Base-by-base conservation (phyloP, 2,888 invertebrate genomes). In the Eupithecia tripunctaria region DNA sequence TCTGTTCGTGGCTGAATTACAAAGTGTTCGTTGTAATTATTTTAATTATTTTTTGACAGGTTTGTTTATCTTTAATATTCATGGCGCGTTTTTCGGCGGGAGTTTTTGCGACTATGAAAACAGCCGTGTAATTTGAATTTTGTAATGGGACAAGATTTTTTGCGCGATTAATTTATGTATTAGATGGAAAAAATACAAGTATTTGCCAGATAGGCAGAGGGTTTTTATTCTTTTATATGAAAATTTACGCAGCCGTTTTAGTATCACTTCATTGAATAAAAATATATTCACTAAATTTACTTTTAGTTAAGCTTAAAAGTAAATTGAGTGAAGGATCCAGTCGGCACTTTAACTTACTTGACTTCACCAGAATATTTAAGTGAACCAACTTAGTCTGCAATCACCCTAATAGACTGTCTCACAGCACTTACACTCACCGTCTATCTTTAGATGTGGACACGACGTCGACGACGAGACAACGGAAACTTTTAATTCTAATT, bases 31-130 rank as follows among this genome's bases (percentile, higher is more conserved):
- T 64, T 72, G 76, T 82, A 81, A 83, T 80, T 82, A 60, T 73
- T 68, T 59, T 68, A 74, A 74, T 74, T 68, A 79, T 80, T 84
- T 82, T 84, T 79, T 80, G 80, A 80, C 80, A 73, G 78, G 75
- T 73, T 79, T 84, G 84, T 82, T 83, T 81, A 74, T 82, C 81
- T 84, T 83, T 81, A 81, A 83, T 84, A 82, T 82, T 80, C 79
- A 77, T 71, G 67, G 68, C 75, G 74, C 69, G 71, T 75, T 75
- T 64, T 75, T 75, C 65, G 56, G 60, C 56, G 14, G 70, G 43
- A 21, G 64, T 38, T 64, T 74, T 78, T 72, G 65, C 67, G 67
- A 73, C 75, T 78, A 73, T 67, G 25, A 75, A 77, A 77, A 76
- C 72, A 75, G 59, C 59, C 71, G 47, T 38, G 72, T 75, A 72